Evolutionary conservation across 2,888 invertebrate genomes (phyloP).

Genomic region (Scaptomyza cyrtandrae): DNA sequence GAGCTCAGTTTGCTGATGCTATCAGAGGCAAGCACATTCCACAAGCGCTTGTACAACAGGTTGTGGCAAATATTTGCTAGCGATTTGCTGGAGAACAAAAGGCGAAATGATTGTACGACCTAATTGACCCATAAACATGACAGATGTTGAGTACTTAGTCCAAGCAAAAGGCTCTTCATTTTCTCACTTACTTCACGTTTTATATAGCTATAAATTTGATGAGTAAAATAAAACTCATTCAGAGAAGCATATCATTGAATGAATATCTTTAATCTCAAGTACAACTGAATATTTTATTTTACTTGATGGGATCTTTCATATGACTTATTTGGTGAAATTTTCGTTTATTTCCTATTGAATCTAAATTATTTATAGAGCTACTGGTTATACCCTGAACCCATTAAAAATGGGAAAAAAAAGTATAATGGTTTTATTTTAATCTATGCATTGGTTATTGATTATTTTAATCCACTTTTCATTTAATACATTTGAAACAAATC

Average conservation of each 20-base stretch:
- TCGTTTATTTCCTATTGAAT: no score
- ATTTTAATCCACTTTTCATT: not conserved
- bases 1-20: conserved; percentile 34
- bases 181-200: not conserved
- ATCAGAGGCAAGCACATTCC: conserved; percentile 15
- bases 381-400: no score
- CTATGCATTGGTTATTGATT: not conserved
- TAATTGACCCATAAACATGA: conserved; percentile 42
- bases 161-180: conserved; percentile 2
- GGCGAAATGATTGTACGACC: conserved; percentile 25
- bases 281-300: no score
- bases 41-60: conserved; percentile 28
- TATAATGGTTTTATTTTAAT: not conserved
- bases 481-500: not conserved
- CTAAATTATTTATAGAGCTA: not conserved
- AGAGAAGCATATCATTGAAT: no score
- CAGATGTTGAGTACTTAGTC: conserved; percentile 18
- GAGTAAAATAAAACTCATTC: not conserved
- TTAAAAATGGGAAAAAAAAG: no score
- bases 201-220: not conserved
- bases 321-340: no score
- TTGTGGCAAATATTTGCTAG: conserved; percentile 16
- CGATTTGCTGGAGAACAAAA: not conserved
- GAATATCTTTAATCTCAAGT: no score
- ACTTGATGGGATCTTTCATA: no score